Evolutionary conservation across 1,140 invertebrate genomes (phyloP).

Genomic region (Tribolium castaneum): DNA sequence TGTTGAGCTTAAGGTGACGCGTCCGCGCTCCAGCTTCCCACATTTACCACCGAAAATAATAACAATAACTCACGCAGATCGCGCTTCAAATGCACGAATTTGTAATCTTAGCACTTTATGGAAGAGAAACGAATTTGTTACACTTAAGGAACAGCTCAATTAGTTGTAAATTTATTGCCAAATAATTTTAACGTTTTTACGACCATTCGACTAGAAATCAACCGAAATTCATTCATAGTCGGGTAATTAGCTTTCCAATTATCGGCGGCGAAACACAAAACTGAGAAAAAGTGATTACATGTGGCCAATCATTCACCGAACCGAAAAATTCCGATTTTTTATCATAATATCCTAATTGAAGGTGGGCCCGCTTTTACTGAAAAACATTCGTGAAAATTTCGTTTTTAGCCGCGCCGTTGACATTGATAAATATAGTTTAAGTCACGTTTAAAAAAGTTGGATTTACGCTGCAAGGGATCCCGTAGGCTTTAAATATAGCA

Average conservation of each 20-base stretch:
- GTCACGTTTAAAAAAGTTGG: slow-evolving; percentile 26
- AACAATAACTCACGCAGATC: not conserved
- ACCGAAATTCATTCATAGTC: slow-evolving; percentile 11
- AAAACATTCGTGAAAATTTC: slow-evolving; percentile 1
- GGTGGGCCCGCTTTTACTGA: not conserved
- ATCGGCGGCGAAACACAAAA: not conserved
- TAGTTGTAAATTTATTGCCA: slow-evolving; percentile 6
- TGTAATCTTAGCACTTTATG: slow-evolving; percentile 27
- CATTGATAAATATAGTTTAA: slow-evolving; percentile 30
- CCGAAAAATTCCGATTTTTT: not conserved
- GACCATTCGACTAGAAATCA: slow-evolving; percentile 5
- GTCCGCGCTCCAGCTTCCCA: slow-evolving; percentile 1
- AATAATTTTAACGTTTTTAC: slow-evolving; percentile 15
- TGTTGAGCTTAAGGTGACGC: slow-evolving; percentile 3
- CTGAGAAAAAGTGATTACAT: not conserved
- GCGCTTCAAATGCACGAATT: not conserved
- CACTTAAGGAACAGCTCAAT: slow-evolving; percentile 22
- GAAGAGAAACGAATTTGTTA: slow-evolving; percentile 20
- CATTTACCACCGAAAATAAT: not conserved
- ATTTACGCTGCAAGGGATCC: slow-evolving; percentile 40
- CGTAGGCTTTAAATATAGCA: slow-evolving; percentile 48
- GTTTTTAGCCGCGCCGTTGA: slow-evolving; percentile 10
- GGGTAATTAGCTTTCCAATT: slow-evolving; percentile 25
- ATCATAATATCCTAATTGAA: not conserved
- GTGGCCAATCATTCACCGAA: not conserved